Base-by-base conservation (phyloP, 1,140 invertebrate genomes). In the Musca domestica region DNA sequence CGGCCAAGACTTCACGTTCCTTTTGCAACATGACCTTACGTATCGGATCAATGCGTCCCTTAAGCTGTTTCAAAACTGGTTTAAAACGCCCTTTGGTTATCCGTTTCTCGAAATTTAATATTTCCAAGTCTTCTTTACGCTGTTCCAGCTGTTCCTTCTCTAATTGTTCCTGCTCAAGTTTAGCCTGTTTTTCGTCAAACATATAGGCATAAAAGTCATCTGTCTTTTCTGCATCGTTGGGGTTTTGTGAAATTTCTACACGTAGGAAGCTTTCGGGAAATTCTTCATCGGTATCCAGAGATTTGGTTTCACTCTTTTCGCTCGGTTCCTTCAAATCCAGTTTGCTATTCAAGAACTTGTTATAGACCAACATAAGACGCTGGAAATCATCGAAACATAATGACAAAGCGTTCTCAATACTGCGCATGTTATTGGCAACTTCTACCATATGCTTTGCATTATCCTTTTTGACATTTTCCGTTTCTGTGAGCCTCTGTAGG, bases 181-280 rank as follows among this genome's bases (percentile, higher is more conserved):
- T 69, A 12, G 75, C 76, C 27, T 80, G 75, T 34, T 74, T 67
- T 56, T 80, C 78, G 41, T 81, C 78, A 19, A 76, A 81, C 78
- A 81, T 78, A 12, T 81, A 81, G 10, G 78, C 78, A 72, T 76
- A 81, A 64, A 79, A 81, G 52, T 81, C 78, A 67, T 81, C 78
- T 17, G 71, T 68, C 14, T 73, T 73, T 47, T 72, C 71, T 9
- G 71, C 70, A 48, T 74, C 78, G 66, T 72, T 73, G 1, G 72
- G 69, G 71, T 76, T 70, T 54, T 80, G 71, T 1, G 75, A 78
- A 68, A 71, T 75, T 72, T 80, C 78, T 0, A 80, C 76, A 2
- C 76, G 71, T 22, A 80, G 27, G 66, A 76, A 76, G 63, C 78
- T 81, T 46, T 81, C 78, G 12, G 76, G 74, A 17, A 74, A 77